Percentiles rank a stretch among this genome's conserved stretches.
Conservation (phyloP, 2,888 invertebrate species). For the Drosophila picticornis region DNA sequence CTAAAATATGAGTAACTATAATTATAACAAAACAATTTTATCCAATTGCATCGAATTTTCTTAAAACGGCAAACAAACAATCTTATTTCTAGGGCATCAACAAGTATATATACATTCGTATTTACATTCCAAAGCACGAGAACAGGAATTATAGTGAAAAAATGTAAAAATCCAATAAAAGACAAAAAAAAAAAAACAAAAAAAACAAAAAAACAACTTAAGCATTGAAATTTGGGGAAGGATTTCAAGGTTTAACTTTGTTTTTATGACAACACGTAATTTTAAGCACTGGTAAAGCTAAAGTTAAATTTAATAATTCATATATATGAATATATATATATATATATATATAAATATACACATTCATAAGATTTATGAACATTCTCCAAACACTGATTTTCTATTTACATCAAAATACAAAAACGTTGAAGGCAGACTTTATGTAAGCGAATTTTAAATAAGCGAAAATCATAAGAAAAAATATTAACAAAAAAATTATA, state of each 20-base stretch:
- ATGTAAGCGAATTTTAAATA: conserved; percentile 72
- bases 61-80: conserved; percentile 73
- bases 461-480: conserved; percentile 50
- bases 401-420: conserved; percentile 69
- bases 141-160: conserved; percentile 24
- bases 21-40: conserved; percentile 59
- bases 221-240: conserved; percentile 85
- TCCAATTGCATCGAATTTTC: conserved; percentile 79
- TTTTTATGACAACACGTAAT: conserved; percentile 65
- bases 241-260: conserved; percentile 84
- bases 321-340: conserved; percentile 35
- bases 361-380: conserved; percentile 59
- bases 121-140: conserved; percentile 49
- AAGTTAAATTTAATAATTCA: conserved; percentile 35
- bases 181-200: conserved; percentile 46
- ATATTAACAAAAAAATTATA: conserved; percentile 63
- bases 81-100: conserved; percentile 69
- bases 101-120: conserved; percentile 30
- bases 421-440: conserved; percentile 78
- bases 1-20: conserved; percentile 36
- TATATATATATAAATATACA: conserved; percentile 38
- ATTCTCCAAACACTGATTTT: conserved; percentile 68
- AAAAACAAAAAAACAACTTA: conserved; percentile 74
- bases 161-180: conserved; percentile 31
- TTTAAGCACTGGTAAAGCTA: conserved; percentile 49